Evolutionary conservation across 2,113 vertebrate genomes (phyloP).

Genomic region (Equus quagga): DNA sequence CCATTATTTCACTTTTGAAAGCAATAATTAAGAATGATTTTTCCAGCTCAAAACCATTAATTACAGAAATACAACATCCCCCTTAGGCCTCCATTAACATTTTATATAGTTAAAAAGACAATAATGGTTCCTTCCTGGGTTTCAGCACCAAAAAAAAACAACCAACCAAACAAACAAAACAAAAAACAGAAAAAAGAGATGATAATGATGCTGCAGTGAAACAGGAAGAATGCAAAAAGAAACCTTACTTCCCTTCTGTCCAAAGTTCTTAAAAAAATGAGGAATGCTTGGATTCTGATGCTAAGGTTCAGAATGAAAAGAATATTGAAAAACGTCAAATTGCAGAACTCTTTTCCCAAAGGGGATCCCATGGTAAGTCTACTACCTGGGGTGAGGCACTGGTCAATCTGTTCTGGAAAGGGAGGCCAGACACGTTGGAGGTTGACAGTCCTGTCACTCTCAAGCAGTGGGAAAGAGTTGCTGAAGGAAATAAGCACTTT

Average conservation of each 20-base stretch:
- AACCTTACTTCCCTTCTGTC: background rate
- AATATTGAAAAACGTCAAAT: background rate
- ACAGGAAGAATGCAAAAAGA: background rate
- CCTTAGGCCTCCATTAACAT: background rate
- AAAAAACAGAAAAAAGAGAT: background rate
- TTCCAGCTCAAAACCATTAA: background rate
- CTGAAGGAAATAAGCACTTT: background rate
- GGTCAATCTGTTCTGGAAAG: background rate
- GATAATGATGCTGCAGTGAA: background rate
- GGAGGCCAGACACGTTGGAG: background rate
- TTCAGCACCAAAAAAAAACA: background rate
- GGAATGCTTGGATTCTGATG: background rate
- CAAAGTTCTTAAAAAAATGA: conserved; percentile 27
- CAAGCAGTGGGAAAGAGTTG: background rate
- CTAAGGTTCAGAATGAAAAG: background rate
- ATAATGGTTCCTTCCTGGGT: background rate
- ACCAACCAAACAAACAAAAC: background rate
- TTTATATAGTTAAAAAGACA: background rate
- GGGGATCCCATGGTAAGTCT: background rate
- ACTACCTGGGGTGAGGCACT: background rate
- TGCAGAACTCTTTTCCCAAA: background rate
- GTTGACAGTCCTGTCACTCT: background rate
- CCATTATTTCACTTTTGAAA: conserved; percentile 32
- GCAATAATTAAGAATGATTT: background rate
- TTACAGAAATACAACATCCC: background rate